These are phyloP conservation scores for Prinia subflava DNA, from an alignment of 2,113 vertebrate species.

Conservation along the genomic window DNA sequence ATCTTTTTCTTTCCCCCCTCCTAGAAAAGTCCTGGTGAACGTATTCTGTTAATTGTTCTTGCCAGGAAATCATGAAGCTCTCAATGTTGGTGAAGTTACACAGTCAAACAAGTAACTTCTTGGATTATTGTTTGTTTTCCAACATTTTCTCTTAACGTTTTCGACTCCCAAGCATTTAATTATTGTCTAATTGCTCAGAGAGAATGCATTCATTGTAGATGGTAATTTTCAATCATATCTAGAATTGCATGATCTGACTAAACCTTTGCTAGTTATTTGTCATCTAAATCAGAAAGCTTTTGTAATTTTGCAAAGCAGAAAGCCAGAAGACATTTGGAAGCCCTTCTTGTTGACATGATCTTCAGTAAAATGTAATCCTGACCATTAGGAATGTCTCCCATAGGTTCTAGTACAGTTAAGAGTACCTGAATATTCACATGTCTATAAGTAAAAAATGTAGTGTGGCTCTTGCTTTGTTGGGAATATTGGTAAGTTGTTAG, in stretches of 20 bases:
- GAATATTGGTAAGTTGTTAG: not conserved
- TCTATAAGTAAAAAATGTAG: not conserved
- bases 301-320: not conserved
- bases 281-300: not conserved
- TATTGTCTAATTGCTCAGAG: not conserved
- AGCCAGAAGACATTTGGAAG: not conserved
- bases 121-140: not conserved
- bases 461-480: not conserved
- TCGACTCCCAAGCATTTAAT: not conserved
- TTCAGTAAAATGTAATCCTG: not conserved
- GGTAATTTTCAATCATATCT: not conserved
- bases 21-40: not conserved
- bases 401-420: not conserved
- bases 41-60: not conserved
- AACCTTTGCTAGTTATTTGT: not conserved
- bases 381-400: not conserved
- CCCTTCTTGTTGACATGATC: not conserved
- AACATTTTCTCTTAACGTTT: not conserved
- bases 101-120: not conserved
- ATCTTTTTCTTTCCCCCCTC: accelerated
- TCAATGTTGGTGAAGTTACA: not conserved
- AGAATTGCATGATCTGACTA: not conserved
- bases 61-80: not conserved
- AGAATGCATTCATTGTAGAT: slow-evolving; percentile 5
- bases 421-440: not conserved